These are phyloP conservation scores for Silurus lanzhouensis DNA, from an alignment of 2,797 vertebrate species.

Conservation along the genomic window DNA sequence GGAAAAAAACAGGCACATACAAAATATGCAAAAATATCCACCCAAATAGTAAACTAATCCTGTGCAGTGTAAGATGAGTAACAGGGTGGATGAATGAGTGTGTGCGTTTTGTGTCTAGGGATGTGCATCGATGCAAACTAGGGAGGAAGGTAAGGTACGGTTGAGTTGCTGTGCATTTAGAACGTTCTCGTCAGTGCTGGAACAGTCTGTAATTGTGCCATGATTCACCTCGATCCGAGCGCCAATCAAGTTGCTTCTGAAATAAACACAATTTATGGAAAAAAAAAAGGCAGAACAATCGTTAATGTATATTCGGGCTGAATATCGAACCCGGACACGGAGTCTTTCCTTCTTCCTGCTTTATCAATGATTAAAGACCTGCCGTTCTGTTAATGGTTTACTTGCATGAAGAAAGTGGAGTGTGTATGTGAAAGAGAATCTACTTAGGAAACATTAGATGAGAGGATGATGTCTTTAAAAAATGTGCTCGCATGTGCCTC, in stretches of 20 bases:
- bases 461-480: constrained; percentile 42
- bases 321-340: not conserved
- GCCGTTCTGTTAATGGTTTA: constrained; percentile 15
- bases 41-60: not conserved
- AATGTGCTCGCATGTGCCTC: constrained; percentile 55
- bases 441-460: constrained; percentile 30
- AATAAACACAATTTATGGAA: not conserved
- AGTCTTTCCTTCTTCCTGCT: constrained; percentile 19
- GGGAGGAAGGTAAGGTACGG: not conserved
- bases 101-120: not conserved
- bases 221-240: not conserved
- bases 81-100: not conserved
- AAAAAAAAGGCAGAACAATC: not conserved
- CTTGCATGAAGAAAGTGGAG: not conserved
- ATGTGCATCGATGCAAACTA: not conserved
- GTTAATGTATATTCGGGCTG: not conserved
- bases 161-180: not conserved
- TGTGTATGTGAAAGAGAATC: not conserved
- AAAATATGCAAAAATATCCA: not conserved
- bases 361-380: constrained; percentile 2
- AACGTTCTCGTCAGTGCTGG: not conserved
- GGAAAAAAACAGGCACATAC: not conserved
- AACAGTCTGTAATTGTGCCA: not conserved
- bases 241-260: not conserved
- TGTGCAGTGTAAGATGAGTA: not conserved